A percentile compares a stretch with the other conserved stretches of the same genome.
Conservation (phyloP, 2,888 invertebrate genomes). For the Bombyx huttoni region DNA sequence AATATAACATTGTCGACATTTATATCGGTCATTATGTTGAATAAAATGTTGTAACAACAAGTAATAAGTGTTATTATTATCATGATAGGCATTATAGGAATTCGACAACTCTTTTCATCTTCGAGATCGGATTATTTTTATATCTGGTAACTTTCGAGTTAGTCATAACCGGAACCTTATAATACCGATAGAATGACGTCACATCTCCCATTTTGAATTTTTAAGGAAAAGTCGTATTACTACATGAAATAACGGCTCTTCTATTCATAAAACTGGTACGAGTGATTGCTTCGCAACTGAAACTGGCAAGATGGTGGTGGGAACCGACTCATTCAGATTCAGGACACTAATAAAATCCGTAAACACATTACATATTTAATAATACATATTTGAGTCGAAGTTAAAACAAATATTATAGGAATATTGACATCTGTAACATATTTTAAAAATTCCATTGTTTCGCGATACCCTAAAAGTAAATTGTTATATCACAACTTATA, state of each 20-base stretch:
- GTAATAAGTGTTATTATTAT: conserved; percentile 61
- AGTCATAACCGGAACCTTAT: too few species aligned
- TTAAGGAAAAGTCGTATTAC: too few species aligned
- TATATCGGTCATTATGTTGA: conserved; percentile 53
- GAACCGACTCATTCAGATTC: too few species aligned
- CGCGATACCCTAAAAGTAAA: conserved; percentile 18
- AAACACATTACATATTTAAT: too few species aligned
- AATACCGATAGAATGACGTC: too few species aligned
- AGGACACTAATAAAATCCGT: too few species aligned
- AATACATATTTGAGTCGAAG: too few species aligned
- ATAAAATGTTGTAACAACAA: conserved; percentile 47
- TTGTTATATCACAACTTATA: neutral
- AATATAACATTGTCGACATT: conserved; percentile 54
- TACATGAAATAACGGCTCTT: conserved; percentile 3
- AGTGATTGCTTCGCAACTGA: neutral
- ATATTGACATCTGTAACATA: neutral
- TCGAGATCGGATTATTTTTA: conserved; percentile 14
- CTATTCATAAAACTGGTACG: neutral
- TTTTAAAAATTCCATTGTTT: conserved; percentile 20
- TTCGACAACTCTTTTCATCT: conserved; percentile 44
- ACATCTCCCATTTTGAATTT: too few species aligned
- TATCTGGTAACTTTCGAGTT: too few species aligned
- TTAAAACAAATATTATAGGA: too few species aligned
- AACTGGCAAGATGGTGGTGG: too few species aligned
- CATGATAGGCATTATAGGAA: conserved; percentile 48